A percentile compares a stretch with the other conserved stretches of the same genome.
phyloP scores from a whole-genome alignment of 1,140 invertebrate genomes.

The Calliopsis andreniformis region DNA sequence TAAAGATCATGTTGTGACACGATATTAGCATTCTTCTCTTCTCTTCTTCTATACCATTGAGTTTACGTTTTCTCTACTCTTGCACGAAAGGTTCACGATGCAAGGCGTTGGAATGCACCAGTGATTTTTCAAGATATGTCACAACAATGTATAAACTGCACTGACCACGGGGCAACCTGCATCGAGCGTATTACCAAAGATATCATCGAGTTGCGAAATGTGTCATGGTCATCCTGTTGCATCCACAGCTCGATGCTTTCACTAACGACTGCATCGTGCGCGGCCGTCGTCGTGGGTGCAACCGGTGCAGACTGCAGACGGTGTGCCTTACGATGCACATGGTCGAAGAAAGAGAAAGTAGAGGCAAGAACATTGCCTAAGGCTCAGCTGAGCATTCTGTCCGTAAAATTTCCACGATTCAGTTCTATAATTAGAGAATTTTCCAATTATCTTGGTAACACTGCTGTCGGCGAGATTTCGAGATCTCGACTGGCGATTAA shows the following conservation, averaged over 20 bases:
- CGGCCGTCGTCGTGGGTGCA: slow-evolving; percentile 24
- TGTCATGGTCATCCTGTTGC: slow-evolving; percentile 75
- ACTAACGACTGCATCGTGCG: slow-evolving; percentile 50
- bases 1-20: too few species aligned
- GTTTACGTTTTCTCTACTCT: too few species aligned
- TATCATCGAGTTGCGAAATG: slow-evolving; percentile 62
- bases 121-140: too few species aligned
- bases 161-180: not conserved
- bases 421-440: not conserved
- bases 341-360: slow-evolving; percentile 21
- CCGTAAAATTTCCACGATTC: not conserved
- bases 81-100: not conserved
- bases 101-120: not conserved
- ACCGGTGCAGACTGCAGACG: not conserved
- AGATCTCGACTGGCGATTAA: too few species aligned
- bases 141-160: not conserved
- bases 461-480: too few species aligned
- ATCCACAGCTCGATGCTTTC: slow-evolving; percentile 67
- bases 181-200: slow-evolving; percentile 1
- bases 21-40: too few species aligned
- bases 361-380: not conserved
- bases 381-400: not conserved
- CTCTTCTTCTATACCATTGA: too few species aligned
- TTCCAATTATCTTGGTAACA: not conserved
- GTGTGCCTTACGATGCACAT: not conserved